Conservation (phyloP, 1,140 invertebrate species). For the Dendroctonus ponderosae region DNA sequence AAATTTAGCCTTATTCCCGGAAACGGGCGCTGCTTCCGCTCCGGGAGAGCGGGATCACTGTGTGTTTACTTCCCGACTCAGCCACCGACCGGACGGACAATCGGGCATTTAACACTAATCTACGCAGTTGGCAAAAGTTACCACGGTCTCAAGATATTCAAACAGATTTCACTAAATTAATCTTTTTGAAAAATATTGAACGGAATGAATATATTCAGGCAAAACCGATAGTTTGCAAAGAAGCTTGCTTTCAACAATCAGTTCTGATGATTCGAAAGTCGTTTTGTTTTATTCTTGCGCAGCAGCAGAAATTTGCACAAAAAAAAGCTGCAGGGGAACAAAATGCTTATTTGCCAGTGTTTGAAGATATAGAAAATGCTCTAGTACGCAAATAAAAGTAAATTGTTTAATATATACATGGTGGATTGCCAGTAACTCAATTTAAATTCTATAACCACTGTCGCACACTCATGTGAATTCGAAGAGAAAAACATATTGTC, state of each 20-base stretch:
- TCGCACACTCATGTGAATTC: too few relatives aligned
- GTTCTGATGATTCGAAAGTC: neutral
- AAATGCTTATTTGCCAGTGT: too few relatives aligned
- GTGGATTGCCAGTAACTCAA: too few relatives aligned
- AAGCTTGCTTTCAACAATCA: neutral
- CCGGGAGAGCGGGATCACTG: constrained; percentile 30
- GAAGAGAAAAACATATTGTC: too few relatives aligned
- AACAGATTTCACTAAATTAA: constrained; percentile 2
- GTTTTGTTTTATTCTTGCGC: neutral
- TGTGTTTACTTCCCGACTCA: constrained; percentile 23
- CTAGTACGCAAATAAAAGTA: too few relatives aligned
- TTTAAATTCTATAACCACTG: too few relatives aligned
- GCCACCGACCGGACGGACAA: constrained; percentile 18
- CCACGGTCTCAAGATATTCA: neutral
- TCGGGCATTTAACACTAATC: constrained; percentile 25
- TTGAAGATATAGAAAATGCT: too few relatives aligned
- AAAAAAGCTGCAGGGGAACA: neutral
- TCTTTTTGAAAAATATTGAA: neutral
- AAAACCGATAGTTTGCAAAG: neutral
- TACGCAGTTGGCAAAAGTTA: constrained; percentile 8
- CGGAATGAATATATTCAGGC: neutral
- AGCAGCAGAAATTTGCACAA: neutral
- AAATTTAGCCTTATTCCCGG: constrained; percentile 26
- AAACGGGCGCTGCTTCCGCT: constrained; percentile 28
- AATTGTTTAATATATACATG: too few relatives aligned